Base-by-base conservation (phyloP, 2,888 invertebrate species). In the Dexiosoma caninum region DNA sequence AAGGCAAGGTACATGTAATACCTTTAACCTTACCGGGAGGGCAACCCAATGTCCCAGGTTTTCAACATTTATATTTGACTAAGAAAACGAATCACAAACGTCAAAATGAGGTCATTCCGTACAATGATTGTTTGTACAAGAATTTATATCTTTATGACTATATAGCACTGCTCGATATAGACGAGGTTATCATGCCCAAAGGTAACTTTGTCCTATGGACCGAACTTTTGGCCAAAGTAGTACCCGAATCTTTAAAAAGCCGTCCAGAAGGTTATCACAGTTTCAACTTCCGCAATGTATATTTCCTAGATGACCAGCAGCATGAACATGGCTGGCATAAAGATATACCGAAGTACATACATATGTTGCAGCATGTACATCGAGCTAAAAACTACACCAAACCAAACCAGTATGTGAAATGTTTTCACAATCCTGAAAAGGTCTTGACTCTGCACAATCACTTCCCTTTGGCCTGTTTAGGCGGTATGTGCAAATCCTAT, bases 111-210 rank as follows among this genome's bases (percentile, higher is more conserved):
- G 92, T 98, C 78, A 96, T 98, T 85, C 97, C 98, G 10, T 98
- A 98, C 92, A 98, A 98, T 90, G 98, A 98, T 90, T 98, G 98
- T 87, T 92, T 98, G 69, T 98, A 98, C 91, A 95, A 96, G 88
- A 95, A 98, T 88, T 93, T 98, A 91, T 96, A 97, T 89, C 92
- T 94, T 83, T 98, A 97, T 90, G 94, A 95, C 83, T 97, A 96
- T 91, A 94, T 97, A 69, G 96, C 96, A n/a, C 91, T 98, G 77
- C 92, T 98, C 66, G 98, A 98, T 89, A 95, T 97, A 83, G 98
- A 98, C 91, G 98, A 98, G 91, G 95, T 97, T 71, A 97, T 98
- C 85, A 96, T 98, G 94, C 98, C 98, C 7, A 93, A 94, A 84
- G 93, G 94, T 86, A 88, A 88, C 14, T 92, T 93, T 82, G 89